phyloP scores from a whole-genome alignment of 2,797 vertebrate genomes.

The Darevskia nairensis region DNA sequence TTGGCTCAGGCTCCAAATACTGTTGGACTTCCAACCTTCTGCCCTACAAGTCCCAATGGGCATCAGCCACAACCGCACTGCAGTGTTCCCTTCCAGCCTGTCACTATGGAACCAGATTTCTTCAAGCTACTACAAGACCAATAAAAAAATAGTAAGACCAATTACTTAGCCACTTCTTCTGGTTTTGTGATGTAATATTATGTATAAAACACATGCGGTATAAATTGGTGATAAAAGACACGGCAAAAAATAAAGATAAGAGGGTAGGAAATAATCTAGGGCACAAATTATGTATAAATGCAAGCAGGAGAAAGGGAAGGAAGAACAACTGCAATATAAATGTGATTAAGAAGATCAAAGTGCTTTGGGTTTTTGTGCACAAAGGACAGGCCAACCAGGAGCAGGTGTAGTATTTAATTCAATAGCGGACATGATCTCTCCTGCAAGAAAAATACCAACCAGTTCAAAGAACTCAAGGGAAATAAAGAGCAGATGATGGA shows the following conservation, averaged over 20 bases:
- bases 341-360: conserved; percentile 8
- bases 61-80: too few species aligned
- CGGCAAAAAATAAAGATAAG: not conserved
- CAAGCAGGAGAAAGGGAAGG: not conserved
- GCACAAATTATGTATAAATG: not conserved
- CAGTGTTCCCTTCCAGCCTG: not conserved
- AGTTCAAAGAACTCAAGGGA: not conserved
- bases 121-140: not conserved
- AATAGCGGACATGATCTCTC: not conserved
- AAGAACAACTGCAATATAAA: not conserved
- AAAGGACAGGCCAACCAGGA: not conserved
- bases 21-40: too few species aligned
- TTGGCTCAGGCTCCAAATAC: too few species aligned
- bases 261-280: not conserved
- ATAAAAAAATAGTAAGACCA: not conserved
- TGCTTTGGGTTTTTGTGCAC: not conserved
- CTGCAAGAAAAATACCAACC: not conserved
- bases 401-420: not conserved
- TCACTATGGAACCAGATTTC: not conserved
- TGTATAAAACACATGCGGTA: not conserved
- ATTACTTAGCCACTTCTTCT: not conserved
- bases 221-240: not conserved
- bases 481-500: not conserved
- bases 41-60: too few species aligned
- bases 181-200: not conserved